These are phyloP conservation scores for Melikaiella ostensackeni DNA, from an alignment of 2,888 invertebrate genomes.

Conservation along the genomic window DNA sequence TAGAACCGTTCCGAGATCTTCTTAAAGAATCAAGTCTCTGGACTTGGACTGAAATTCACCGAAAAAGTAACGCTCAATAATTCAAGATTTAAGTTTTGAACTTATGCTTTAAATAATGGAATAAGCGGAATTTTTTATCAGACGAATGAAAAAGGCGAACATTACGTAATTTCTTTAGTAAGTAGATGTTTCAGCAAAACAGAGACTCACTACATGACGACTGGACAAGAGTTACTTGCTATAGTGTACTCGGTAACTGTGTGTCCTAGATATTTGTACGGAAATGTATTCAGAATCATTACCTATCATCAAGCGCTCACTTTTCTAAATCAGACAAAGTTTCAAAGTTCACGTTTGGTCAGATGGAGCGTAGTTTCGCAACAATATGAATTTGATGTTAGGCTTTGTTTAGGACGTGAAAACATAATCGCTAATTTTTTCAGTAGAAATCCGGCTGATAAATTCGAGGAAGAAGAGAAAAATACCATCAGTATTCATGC, in stretches of 20 bases:
- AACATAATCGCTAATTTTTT: conserved; percentile 18
- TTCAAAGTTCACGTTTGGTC: conserved; percentile 25
- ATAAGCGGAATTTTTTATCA: conserved; percentile 56
- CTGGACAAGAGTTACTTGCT: conserved; percentile 58
- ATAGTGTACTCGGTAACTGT: conserved; percentile 20
- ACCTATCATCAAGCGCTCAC: conserved; percentile 35
- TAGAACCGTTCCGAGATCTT: conserved; percentile 42
- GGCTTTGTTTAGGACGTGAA: neutral
- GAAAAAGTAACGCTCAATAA: conserved; percentile 37
- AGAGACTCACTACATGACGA: conserved; percentile 40
- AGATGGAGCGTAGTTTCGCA: conserved; percentile 34
- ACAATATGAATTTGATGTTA: conserved; percentile 18
- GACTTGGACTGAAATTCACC: conserved; percentile 14
- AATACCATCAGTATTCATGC: neutral
- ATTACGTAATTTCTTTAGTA: conserved; percentile 51
- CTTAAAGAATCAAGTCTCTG: neutral
- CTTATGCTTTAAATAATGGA: conserved; percentile 45
- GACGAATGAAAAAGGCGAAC: conserved; percentile 8
- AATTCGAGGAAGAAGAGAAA: neutral
- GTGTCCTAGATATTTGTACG: neutral
- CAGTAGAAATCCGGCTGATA: neutral
- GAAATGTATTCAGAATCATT: conserved; percentile 21
- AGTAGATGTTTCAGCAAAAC: conserved; percentile 53
- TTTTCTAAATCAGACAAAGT: conserved; percentile 10
- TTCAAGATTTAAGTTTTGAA: conserved; percentile 40